A percentile compares a stretch with the other conserved stretches of the same genome.
Conservation (phyloP, 37 sponge, comb jelly and placozoan genomes). For the Agelas oroides region DNA sequence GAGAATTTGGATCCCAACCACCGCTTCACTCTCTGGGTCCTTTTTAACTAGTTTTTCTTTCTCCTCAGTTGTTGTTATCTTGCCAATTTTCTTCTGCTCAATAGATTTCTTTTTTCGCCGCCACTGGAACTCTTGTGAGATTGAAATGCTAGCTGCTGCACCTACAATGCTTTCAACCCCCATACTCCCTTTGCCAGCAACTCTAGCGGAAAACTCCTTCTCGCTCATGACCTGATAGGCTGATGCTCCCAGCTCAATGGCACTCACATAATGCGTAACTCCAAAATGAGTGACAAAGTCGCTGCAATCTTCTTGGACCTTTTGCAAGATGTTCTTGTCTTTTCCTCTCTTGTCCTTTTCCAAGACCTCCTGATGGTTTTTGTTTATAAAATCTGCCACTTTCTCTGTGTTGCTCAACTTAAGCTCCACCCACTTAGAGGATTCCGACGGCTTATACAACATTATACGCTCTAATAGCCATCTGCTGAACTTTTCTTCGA, state of each 20-base stretch:
- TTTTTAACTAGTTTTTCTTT: slow-evolving; percentile 18
- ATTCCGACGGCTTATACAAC: too few relatives aligned
- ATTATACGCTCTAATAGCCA: too few relatives aligned
- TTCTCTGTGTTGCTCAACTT: neutral
- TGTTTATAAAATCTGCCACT: neutral
- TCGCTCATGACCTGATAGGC: slow-evolving; percentile 55
- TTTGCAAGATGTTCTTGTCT: neutral
- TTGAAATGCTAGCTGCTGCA: too few relatives aligned
- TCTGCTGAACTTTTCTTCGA: slow-evolving; percentile 14
- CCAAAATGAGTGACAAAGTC: slow-evolving; percentile 13
- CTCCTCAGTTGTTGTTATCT: too few relatives aligned
- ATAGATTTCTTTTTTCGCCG: slow-evolving; percentile 5
- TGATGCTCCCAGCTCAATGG: slow-evolving; percentile 57
- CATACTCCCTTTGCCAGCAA: neutral
- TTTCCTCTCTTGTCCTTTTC: neutral
- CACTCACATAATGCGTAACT: slow-evolving; percentile 62
- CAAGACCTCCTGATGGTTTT: neutral
- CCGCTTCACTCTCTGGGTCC: slow-evolving; percentile 54
- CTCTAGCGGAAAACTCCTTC: slow-evolving; percentile 5
- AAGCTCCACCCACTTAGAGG: too few relatives aligned
- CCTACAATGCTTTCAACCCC: slow-evolving; percentile 23
- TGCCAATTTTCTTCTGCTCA: neutral
- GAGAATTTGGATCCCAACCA: slow-evolving; percentile 30
- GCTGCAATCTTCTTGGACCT: neutral
- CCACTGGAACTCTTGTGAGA: slow-evolving; percentile 1